Conservation (phyloP, 2,113 vertebrate genomes). For the Chaenocephalus aceratus region DNA sequence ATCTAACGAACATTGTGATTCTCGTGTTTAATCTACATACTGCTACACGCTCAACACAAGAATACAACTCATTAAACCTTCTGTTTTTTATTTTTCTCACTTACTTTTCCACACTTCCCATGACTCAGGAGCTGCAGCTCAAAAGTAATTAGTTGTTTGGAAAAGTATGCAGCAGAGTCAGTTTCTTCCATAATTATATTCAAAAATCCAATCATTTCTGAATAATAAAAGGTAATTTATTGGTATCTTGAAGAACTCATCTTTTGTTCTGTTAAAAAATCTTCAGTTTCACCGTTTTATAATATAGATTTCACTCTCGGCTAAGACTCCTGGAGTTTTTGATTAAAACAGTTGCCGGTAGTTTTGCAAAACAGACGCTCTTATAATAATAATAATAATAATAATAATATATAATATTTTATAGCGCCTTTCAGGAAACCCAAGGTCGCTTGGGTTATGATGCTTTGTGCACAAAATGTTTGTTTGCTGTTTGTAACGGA, state of each 20-base stretch:
- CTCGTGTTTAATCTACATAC: neutral
- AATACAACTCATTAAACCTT: neutral
- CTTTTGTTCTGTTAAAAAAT: neutral
- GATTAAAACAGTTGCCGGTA: neutral
- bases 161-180: neutral
- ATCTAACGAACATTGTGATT: neutral
- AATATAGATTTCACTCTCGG: neutral
- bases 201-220: neutral
- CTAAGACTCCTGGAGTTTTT: neutral
- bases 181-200: neutral
- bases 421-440: too few relatives aligned
- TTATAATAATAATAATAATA: too few relatives aligned
- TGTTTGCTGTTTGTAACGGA: neutral
- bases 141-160: neutral
- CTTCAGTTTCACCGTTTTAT: neutral
- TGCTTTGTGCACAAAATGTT: neutral
- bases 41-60: neutral
- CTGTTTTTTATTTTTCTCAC: neutral
- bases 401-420: too few relatives aligned
- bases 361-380: conserved; percentile 2
- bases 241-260: neutral
- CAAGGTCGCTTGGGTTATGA: too few relatives aligned
- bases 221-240: neutral
- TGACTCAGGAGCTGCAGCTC: neutral
- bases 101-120: neutral